Base-by-base conservation (phyloP, 1,140 invertebrate genomes). In the Cylas formicarius region DNA sequence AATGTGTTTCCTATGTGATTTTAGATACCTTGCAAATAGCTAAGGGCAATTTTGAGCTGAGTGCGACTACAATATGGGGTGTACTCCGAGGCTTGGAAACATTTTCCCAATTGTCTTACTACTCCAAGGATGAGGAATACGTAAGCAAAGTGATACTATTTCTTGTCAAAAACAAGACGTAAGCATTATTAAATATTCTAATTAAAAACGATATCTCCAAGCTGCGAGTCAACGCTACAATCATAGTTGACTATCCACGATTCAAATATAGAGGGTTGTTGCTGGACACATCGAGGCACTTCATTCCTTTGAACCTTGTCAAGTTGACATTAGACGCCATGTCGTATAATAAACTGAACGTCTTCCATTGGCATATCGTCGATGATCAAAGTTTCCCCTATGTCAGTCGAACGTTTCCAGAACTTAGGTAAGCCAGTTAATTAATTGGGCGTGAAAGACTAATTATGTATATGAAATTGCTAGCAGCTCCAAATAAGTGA, bases 331-430 rank as follows among this genome's bases (percentile, higher is more conserved):
- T 93, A 21, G 84, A 86, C 44, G 80, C 84, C 0, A 90, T 94
- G 88, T 75, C 82, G 2, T 82, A 83, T 50, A 91, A 90, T 63
- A 96, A 95, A 67, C 67, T 90, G 40, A 95, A 95, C 65, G 88
- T 94, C 0, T 82, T 96, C 44, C 91, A 95, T 62, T 96, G 91
- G 91, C 91, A 96, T 63, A 86, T 96, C 16, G 81, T 87, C 0
- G 92, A 96, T 63, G 88, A 93, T 61, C 82, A 89, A 50, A 84
- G 86, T 51, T 96, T 95, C 65, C 90, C 92, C 0, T 95, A 86
- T 62, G 69, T 82, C 39, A 92, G 87, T 55, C 63, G 59, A 34
- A 69, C 57, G 23, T 95, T 81, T 69, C 90, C 90, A 1, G 67
- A 77, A 34, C 59, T 88, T 11, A 84, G 79, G 80, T 81, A 58